Percentiles rank a stretch among this genome's conserved stretches.
Conservation (phyloP, 2,113 vertebrate genomes). For the Picathartes gymnocephalus region DNA sequence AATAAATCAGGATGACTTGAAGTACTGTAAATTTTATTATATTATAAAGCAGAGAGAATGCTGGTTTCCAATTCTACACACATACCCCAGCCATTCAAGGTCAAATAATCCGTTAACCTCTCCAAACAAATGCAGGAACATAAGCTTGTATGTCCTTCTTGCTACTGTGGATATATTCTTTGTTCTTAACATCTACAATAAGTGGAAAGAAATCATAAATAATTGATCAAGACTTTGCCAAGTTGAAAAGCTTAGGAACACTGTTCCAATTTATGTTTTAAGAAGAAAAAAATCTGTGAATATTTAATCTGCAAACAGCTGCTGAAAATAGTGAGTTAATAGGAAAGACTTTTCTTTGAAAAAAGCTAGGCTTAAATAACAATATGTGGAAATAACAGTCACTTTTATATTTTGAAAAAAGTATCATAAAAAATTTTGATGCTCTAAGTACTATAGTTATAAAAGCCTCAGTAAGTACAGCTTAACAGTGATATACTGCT, state of each 20-base stretch:
- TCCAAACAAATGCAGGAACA: background rate
- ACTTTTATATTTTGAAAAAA: background rate
- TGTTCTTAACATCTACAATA: background rate
- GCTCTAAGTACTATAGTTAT: background rate
- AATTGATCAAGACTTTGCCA: background rate
- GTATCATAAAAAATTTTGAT: background rate
- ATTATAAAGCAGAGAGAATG: background rate
- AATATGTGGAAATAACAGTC: background rate
- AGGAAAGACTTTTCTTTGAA: background rate
- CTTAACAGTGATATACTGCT: background rate
- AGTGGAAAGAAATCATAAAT: conserved; percentile 1
- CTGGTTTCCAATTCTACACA: background rate
- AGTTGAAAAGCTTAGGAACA: background rate
- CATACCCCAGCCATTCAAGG: background rate
- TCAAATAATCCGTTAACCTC: conserved; percentile 21
- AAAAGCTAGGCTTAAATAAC: background rate
- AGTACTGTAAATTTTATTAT: conserved; percentile 7
- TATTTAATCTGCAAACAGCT: background rate
- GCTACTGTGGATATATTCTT: background rate
- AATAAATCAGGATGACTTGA: background rate
- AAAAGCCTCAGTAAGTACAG: background rate
- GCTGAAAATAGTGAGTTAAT: background rate
- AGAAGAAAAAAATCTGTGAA: background rate
- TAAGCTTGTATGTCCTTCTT: background rate
- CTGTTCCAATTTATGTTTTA: background rate